Evolutionary conservation across 2,113 vertebrate species (phyloP).

Genomic region (Muscicapa adusta): DNA sequence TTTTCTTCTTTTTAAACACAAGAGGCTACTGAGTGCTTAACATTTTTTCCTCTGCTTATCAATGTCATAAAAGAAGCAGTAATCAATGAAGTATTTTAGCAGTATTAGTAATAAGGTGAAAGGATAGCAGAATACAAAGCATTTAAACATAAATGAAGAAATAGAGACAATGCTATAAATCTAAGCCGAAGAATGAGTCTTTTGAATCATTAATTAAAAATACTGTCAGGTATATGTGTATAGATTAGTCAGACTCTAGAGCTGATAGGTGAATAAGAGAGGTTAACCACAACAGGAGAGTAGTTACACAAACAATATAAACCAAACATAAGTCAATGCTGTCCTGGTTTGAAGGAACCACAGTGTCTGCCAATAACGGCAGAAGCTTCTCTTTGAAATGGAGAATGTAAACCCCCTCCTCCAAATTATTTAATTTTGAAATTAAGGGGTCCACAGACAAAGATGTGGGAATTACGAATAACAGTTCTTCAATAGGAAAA

Average conservation of each 20-base stretch:
- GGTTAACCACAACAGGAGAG: neutral
- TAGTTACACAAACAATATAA: neutral
- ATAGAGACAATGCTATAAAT: neutral
- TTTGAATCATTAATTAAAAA: neutral
- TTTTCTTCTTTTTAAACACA: neutral
- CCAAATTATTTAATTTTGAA: no score
- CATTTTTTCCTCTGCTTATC: neutral
- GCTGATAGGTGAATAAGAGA: neutral
- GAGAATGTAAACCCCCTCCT: no score
- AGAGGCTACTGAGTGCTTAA: neutral
- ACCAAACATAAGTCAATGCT: neutral
- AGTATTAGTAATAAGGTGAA: neutral
- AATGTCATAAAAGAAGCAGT: neutral
- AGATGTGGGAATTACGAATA: no score
- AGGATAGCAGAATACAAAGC: neutral
- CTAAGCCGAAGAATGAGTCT: neutral
- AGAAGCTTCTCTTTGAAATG: no score
- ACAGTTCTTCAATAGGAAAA: no score
- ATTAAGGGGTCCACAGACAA: no score
- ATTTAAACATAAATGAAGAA: neutral
- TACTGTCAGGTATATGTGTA: neutral
- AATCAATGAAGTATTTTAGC: neutral
- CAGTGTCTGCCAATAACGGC: no score
- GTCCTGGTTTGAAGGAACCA: no score
- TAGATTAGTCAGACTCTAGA: neutral